Base-by-base conservation (phyloP, 2,888 invertebrate species). In the Allophyes oxyacanthae region DNA sequence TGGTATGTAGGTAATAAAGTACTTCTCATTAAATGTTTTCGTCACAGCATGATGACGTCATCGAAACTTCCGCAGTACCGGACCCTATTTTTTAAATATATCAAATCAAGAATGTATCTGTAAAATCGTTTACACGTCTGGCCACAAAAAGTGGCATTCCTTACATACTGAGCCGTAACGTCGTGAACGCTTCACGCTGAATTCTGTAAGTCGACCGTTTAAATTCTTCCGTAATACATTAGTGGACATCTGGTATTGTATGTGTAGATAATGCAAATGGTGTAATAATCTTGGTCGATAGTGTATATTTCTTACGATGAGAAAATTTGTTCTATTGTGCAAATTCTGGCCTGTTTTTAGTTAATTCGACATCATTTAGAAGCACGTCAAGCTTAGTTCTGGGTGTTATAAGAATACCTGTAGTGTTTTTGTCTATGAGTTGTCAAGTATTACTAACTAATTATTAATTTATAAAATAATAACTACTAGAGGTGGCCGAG, bases 91-190 rank as follows among this genome's bases (percentile, higher is more conserved):
- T 78, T 85, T 82, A 52, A 76, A 76, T 79, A 81, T 77, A 78
- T 79, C 82, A 77, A 88, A 86, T 86, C 78, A 72, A 81, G 87
- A 87, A 89, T 85, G 87, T 80, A 75, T 78, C 80, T 71, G 72
- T 81, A 79, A 83, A 85, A 85, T 85, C 84, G 79, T 83, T 84
- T 83, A 83, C 79, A 73, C 63, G 74, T 72, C 50, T 38, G 55
- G 61, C 65, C 63, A 87, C 83, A 91, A 92, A 91, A 91, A 89
- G 67, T 64, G 64, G 76, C 87, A 91, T 91, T 91, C 91, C 90
- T 70, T 78, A 85, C 89, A 89, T 90, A 86, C 67, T 76, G 75
- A 50, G 63, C 76, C 85, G 84, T 82, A 85, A 85, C 72, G 77
- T 83, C 82, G 84, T 76, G 85, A 74, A 77, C 81, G 81, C 87